Base-by-base conservation (phyloP, 2,113 vertebrate species). In the Apodemus sylvaticus region DNA sequence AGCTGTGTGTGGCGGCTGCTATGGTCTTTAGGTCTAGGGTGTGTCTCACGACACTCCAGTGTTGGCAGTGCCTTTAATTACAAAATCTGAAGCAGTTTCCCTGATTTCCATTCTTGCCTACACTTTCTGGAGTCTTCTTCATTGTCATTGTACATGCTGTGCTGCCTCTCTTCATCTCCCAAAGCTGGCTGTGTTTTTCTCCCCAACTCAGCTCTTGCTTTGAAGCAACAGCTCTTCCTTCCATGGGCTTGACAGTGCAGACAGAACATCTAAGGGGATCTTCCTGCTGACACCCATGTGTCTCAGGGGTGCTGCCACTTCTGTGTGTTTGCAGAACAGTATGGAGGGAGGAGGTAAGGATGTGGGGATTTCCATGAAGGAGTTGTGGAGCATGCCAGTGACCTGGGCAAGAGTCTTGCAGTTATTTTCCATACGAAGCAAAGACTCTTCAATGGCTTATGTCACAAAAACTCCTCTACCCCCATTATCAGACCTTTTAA, bases 21-120 rank as follows among this genome's bases (percentile, higher is more conserved):
- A 1, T 10, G 29, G 22, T 14, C 1, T 9, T 9, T 48, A 24
- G 34, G 3, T 51, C 11, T 0, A 66, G n/a, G 26, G 85, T 19
- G 3, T 45, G 14, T 16, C 51, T 51, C 0, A n/a, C 55, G 36
- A n/a, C 7, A 45, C 39, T 39, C 1, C 51, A 22, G 7, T 78
- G 55, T 39, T 16, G 79, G 45, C 5, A 66, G 8, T 34, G 22
- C 51, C 19, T 31, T 48, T 68, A 17, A 53, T 66, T 29, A 66
- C 71, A 39, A 62, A 78, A 66, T 68, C 17, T 36, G 60, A 20
- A 74, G 39, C 53, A 22, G 13, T 4, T 19, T 20, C 85, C 34
- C 66, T n/a, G 26, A 3, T 76, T 58, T 29, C 70, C n/a, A 39
- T 19, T 22, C 42, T 36, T 9, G 1, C 13, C 48, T 36, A 14